Percentiles rank a stretch among this genome's conserved stretches.
Conservation (phyloP, 2,888 invertebrate species). For the Schrankia costaestrigalis region DNA sequence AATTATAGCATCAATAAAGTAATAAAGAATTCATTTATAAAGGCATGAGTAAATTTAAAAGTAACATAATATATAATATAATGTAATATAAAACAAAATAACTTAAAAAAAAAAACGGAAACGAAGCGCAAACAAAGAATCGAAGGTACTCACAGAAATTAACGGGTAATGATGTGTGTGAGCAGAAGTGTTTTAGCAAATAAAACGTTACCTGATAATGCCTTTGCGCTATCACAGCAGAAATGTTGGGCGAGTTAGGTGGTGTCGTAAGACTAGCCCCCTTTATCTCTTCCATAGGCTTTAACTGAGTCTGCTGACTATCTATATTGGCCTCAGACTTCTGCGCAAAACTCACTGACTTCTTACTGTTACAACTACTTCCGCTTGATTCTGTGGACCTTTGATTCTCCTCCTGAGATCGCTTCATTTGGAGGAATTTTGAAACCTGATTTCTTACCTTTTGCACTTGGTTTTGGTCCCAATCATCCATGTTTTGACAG, state of each 20-base stretch:
- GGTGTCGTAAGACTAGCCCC: conserved; percentile 80
- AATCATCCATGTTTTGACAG: conserved; percentile 83
- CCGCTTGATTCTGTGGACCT: conserved; percentile 81
- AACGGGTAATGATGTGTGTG: conserved; percentile 63
- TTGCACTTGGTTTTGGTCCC: conserved; percentile 85
- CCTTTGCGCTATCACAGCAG: conserved; percentile 80
- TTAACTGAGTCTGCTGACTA: conserved; percentile 67
- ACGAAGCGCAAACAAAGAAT: conserved; percentile 52
- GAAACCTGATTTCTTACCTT: conserved; percentile 86
- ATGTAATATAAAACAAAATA: conserved; percentile 1
- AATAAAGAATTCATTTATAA: conserved; percentile 7
- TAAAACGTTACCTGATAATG: conserved; percentile 78
- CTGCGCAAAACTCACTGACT: conserved; percentile 89
- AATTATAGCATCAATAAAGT: conserved; percentile 14
- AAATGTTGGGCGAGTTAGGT: conserved; percentile 88
- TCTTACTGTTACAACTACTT: conserved; percentile 83
- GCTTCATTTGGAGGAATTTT: conserved; percentile 85
- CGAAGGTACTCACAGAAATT: conserved; percentile 73
- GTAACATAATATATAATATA: too few relatives aligned
- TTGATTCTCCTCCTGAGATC: conserved; percentile 84
- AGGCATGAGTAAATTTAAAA: conserved; percentile 13
- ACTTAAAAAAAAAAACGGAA: conserved; percentile 22
- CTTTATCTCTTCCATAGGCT: conserved; percentile 76
- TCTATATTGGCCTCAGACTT: conserved; percentile 67
- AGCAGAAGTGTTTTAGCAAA: conserved; percentile 43